phyloP scores from a whole-genome alignment of 1,140 invertebrate genomes.

The Atta colombica region DNA sequence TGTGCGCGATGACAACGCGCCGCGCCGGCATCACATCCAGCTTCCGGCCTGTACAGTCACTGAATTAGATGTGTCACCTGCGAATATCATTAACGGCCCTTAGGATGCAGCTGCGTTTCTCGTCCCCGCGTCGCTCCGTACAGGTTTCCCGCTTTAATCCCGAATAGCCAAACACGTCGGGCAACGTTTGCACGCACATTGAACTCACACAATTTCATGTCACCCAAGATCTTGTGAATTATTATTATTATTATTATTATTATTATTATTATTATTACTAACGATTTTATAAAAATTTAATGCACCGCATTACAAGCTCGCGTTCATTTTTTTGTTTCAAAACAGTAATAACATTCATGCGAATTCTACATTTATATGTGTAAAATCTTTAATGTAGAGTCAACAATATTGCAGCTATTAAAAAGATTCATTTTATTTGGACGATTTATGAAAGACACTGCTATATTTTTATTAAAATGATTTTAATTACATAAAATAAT shows the following conservation, averaged over 20 bases:
- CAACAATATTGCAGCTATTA: not conserved
- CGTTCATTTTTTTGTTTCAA: not conserved
- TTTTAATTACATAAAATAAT: conserved; percentile 13
- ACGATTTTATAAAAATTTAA: conserved; percentile 26
- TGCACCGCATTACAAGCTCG: not conserved
- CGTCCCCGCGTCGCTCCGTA: conserved; percentile 30
- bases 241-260: conserved; percentile 3
- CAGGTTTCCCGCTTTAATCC: conserved; percentile 66
- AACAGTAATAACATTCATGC: not conserved
- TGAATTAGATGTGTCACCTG: conserved; percentile 81
- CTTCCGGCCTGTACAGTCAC: conserved; percentile 80
- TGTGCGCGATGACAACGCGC: conserved; percentile 79
- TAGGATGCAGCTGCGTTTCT: conserved; percentile 75
- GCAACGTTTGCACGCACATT: conserved; percentile 33
- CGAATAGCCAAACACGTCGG: conserved; percentile 31
- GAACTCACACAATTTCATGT: conserved; percentile 28
- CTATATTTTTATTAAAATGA: not conserved
- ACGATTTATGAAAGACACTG: not conserved
- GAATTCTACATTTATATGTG: not conserved
- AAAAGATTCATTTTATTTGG: not conserved
- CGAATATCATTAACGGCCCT: conserved; percentile 81
- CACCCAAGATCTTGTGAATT: conserved; percentile 34
- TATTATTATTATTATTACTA: conserved; percentile 1
- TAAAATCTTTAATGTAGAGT: not conserved
- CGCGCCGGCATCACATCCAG: conserved; percentile 79